Evolutionary conservation across 1,140 invertebrate species (phyloP).

Genomic region (Plutomurus gul): DNA sequence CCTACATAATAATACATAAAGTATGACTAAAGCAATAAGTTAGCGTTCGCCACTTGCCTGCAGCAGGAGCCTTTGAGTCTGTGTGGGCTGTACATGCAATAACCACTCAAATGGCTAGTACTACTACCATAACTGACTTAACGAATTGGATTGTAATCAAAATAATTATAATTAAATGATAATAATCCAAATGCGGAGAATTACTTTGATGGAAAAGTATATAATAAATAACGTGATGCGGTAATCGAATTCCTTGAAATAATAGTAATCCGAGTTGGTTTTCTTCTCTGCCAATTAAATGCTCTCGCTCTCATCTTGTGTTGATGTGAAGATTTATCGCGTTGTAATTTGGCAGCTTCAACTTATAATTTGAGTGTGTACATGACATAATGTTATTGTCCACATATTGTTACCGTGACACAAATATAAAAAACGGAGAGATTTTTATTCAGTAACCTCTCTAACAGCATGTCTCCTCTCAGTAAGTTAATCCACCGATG

Average conservation of each 20-base stretch:
- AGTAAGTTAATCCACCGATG: too few species aligned
- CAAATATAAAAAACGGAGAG: not conserved
- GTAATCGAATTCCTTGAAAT: too few species aligned
- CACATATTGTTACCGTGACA: constrained; percentile 16
- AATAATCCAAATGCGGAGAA: too few species aligned
- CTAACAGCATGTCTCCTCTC: not conserved
- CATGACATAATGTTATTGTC: constrained; percentile 10
- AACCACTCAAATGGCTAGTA: too few species aligned
- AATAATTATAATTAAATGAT: not conserved
- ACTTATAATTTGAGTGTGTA: not conserved
- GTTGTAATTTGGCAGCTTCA: not conserved
- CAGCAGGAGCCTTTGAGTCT: not conserved
- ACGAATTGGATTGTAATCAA: not conserved
- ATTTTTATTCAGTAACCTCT: not conserved
- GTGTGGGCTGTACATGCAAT: not conserved
- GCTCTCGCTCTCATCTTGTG: not conserved
- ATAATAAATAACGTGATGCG: too few species aligned
- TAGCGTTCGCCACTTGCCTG: too few species aligned
- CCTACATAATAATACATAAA: not conserved
- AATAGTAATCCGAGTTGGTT: too few species aligned
- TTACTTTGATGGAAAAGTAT: too few species aligned
- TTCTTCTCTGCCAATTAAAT: not conserved
- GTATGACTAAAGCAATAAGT: too few species aligned
- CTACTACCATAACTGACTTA: too few species aligned
- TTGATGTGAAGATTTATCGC: constrained; percentile 4